phyloP scores from a whole-genome alignment of 2,113 vertebrate species.

The Laterallus jamaicensis region DNA sequence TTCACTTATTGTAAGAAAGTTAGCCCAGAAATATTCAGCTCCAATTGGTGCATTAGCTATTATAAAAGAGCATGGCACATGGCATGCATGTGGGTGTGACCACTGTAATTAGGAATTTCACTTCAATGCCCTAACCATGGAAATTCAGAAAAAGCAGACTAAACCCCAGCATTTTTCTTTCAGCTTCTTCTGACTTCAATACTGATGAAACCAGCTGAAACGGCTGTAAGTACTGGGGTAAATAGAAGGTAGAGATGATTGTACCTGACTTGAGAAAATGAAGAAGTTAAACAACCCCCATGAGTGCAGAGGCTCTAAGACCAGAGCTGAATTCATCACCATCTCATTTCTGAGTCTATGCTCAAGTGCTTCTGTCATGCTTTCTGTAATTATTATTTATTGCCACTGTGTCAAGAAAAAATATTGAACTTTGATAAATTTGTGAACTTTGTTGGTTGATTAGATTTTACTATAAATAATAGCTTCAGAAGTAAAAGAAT shows the following conservation, averaged over 20 bases:
- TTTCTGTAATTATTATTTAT: neutral
- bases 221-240: neutral
- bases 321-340: neutral
- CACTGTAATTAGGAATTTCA: neutral
- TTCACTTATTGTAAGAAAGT: neutral
- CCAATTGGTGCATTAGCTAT: neutral
- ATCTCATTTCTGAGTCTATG: neutral
- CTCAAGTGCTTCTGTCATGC: neutral
- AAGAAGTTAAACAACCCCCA: neutral
- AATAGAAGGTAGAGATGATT: neutral
- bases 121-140: neutral
- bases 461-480: neutral
- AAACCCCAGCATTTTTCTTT: neutral
- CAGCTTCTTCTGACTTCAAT: neutral
- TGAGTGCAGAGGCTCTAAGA: neutral
- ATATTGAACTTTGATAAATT: neutral
- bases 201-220: neutral
- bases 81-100: neutral
- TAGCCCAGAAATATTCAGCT: neutral
- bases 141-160: neutral
- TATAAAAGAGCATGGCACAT: neutral
- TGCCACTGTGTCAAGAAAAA: neutral
- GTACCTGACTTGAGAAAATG: neutral
- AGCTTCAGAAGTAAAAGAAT: neutral
- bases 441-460: neutral